A percentile compares a stretch with the other conserved stretches of the same genome.
Conservation (phyloP, 2,113 vertebrate genomes). For the Malaclemys terrapin region DNA sequence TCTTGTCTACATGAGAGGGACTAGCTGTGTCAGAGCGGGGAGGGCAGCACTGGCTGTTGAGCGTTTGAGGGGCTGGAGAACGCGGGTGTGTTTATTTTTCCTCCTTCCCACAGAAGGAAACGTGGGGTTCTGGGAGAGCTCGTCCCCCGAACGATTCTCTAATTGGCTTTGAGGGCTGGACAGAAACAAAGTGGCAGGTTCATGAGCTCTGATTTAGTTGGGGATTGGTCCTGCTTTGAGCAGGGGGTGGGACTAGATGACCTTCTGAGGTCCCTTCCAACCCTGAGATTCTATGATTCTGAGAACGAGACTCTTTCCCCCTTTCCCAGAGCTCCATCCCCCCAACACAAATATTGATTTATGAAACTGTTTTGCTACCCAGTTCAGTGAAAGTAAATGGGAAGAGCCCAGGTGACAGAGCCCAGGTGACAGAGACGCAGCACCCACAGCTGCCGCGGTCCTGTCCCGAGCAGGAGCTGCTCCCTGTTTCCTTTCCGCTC, state of each 20-base stretch:
- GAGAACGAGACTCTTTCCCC: neutral
- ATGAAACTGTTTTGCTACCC: constrained; percentile 59
- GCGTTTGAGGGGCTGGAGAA: neutral
- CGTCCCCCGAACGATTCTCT: neutral
- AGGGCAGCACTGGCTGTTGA: neutral
- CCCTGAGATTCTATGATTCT: neutral
- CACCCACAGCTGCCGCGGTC: neutral
- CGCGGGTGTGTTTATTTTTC: neutral
- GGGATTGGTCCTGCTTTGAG: too few relatives aligned
- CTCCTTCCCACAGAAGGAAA: neutral
- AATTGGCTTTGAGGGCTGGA: neutral
- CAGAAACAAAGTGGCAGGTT: neutral
- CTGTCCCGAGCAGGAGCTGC: neutral
- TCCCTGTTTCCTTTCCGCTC: neutral
- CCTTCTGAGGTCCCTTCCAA: too few relatives aligned
- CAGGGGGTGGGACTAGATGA: too few relatives aligned
- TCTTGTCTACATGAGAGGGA: neutral
- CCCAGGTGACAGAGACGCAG: neutral
- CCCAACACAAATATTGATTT: neutral
- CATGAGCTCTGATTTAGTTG: neutral
- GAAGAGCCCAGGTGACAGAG: neutral
- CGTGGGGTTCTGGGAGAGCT: neutral
- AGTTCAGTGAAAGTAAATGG: constrained; percentile 50
- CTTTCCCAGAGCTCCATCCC: neutral
- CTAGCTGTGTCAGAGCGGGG: neutral